phyloP scores from a whole-genome alignment of 1,140 invertebrate species.

The Solenopsis fugax region DNA sequence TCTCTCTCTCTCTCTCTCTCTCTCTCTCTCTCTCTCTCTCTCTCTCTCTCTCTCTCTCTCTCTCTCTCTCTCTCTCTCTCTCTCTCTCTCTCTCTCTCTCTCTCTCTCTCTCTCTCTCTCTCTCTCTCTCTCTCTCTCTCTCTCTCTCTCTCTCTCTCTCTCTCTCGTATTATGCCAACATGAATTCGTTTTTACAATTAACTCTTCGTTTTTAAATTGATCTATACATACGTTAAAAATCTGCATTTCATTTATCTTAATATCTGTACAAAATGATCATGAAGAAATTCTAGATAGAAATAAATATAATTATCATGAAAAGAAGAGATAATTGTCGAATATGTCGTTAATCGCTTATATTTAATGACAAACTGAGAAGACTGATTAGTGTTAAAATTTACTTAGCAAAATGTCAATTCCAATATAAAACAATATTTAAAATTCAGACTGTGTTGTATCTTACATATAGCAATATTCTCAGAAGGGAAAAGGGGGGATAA shows the following conservation, averaged over 20 bases:
- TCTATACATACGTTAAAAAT: background rate
- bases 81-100: no score
- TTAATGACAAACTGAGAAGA: background rate
- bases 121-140: no score
- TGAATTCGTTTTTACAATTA: constrained; percentile 65
- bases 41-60: no score
- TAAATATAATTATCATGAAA: constrained; percentile 1
- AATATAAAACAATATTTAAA: background rate
- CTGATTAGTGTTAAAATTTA: background rate
- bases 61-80: no score
- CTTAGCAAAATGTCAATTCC: background rate
- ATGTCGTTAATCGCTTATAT: background rate
- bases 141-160: no score
- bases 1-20: no score
- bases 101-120: no score
- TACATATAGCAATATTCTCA: background rate
- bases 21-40: no score
- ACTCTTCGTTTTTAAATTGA: constrained; percentile 50
- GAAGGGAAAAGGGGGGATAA: background rate
- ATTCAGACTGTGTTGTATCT: background rate
- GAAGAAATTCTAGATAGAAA: background rate
- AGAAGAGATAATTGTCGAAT: background rate
- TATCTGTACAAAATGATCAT: background rate
- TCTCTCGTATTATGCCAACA: constrained; percentile 24
- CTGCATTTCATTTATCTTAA: constrained; percentile 34